Base-by-base conservation (phyloP, 2,797 vertebrate species). In the Spondyliosoma cantharus region DNA sequence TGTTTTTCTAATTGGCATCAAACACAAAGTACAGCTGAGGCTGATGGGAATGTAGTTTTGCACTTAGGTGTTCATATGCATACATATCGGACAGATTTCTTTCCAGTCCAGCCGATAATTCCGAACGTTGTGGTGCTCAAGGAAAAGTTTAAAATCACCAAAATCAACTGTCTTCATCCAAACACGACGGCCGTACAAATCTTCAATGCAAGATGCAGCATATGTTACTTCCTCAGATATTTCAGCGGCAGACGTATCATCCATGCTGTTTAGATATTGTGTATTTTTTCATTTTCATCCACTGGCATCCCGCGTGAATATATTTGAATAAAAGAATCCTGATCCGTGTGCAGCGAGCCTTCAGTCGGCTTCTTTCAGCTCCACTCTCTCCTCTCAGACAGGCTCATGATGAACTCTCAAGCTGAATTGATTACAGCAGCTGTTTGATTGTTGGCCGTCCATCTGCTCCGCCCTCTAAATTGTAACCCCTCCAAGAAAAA, bases 381-480 rank as follows among this genome's bases (percentile, higher is more conserved):
- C 27, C 66, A 1, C 66, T 60, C 77, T 77, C 53, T 37, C 49
- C 74, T 66, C 68, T 83, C 79, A 57, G 45, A 71, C 82, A 63
- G 64, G 86, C 87, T 91, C 86, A 62, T 91, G 86, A 91, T 84
- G 83, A 85, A 85, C 89, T 89, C 86, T 91, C 81, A 59, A n/a
- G 77, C 78, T 90, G 87, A 92, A 93, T 86, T 92, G 91, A 93
- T 92, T 88, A 92, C 88, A 87, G 83, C 91, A 91, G 89, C 84
- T 91, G 91, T 89, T 91, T 94, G 90, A 93, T 92, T 90, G 88
- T 82, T 43, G 71, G 80, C 80, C 79, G 73, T 93, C 91, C 91
- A 91, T 93, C 89, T 93, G 91, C 88, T 92, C 81, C 63, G 37
- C 89, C 90, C 86, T 87, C 85, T 82, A 93, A 93, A 91, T 92